phyloP scores from a whole-genome alignment of 2,888 invertebrate species.

The Gastrophysa polygoni region DNA sequence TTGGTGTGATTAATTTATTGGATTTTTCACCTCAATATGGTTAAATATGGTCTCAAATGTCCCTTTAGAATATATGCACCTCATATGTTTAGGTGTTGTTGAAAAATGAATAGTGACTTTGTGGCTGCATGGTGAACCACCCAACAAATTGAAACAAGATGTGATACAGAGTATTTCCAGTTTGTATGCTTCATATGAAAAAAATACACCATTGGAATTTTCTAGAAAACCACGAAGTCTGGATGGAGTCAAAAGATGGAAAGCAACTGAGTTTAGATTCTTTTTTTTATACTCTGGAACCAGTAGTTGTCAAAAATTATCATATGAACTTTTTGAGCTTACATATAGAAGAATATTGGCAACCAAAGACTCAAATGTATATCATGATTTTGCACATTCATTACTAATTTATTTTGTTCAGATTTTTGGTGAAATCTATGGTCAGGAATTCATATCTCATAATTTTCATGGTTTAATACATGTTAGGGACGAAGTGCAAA shows the following conservation, averaged over 20 bases:
- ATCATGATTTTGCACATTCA: constrained; percentile 5
- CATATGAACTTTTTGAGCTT: constrained; percentile 11
- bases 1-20: no score
- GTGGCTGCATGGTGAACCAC: constrained; percentile 6
- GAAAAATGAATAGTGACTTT: constrained; percentile 9
- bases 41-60: constrained; percentile 25
- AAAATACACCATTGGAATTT: constrained; percentile 10
- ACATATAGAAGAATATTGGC: constrained; percentile 3
- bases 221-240: constrained; percentile 15
- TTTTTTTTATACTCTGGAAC: constrained; percentile 7
- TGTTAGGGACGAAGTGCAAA: not conserved
- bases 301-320: constrained; percentile 3
- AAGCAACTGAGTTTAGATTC: no score
- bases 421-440: constrained; percentile 1
- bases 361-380: not conserved
- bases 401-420: constrained; percentile 2
- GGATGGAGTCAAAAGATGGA: no score
- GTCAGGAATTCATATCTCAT: constrained; percentile 2
- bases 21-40: no score
- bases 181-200: constrained; percentile 3
- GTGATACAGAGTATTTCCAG: not conserved
- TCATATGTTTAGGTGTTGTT: constrained; percentile 10
- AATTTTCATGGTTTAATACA: not conserved
- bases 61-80: constrained; percentile 35
- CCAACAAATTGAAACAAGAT: constrained; percentile 5